Evolutionary conservation across 2,888 invertebrate genomes (phyloP).

Genomic region (Lamproptera curius): DNA sequence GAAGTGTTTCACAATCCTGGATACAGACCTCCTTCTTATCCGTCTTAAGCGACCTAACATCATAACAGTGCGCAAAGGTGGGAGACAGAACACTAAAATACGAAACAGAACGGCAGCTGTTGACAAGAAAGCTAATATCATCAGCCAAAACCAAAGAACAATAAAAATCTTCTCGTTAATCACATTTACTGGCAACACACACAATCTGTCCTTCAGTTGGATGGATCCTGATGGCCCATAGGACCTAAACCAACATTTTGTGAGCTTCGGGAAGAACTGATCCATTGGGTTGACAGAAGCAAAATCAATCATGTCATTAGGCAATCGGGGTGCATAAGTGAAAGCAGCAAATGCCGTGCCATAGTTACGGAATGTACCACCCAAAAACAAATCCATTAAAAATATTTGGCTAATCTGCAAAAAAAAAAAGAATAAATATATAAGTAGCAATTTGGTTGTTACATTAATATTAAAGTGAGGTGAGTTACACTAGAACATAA

Average conservation of each 20-base stretch:
- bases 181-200: constrained; percentile 87
- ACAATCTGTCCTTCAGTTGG: constrained; percentile 80
- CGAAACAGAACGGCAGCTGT: constrained; percentile 83
- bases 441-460: too few relatives aligned
- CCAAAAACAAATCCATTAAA: constrained; percentile 81
- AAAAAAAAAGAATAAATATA: too few relatives aligned
- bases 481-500: too few relatives aligned
- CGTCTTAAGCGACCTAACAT: constrained; percentile 79
- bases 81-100: constrained; percentile 71
- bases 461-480: too few relatives aligned
- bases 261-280: constrained; percentile 82
- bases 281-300: constrained; percentile 82
- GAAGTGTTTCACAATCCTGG: constrained; percentile 70
- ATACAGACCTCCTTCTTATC: constrained; percentile 71
- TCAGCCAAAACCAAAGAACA: constrained; percentile 86
- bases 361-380: constrained; percentile 79
- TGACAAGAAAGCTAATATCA: constrained; percentile 80
- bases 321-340: constrained; percentile 53
- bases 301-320: constrained; percentile 42
- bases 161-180: constrained; percentile 89
- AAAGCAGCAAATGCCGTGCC: constrained; percentile 75
- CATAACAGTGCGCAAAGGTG: constrained; percentile 79
- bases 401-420: constrained; percentile 83
- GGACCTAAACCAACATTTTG: constrained; percentile 79
- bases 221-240: constrained; percentile 80